Evolutionary conservation across 2,888 invertebrate species (phyloP).

Genomic region (Tinea semifulvella): DNA sequence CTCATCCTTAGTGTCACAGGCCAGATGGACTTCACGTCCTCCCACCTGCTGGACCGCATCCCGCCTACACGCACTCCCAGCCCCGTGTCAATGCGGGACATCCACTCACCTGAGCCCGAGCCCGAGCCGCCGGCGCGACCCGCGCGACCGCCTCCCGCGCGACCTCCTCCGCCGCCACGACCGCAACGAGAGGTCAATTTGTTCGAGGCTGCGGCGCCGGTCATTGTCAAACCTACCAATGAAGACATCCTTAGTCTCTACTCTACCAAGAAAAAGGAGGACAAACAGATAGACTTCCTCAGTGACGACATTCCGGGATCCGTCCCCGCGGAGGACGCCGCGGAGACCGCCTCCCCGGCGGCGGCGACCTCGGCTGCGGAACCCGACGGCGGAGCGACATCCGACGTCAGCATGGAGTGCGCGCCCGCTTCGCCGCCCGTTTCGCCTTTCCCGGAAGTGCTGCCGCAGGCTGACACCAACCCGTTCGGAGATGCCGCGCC

Average conservation of each 20-base stretch:
- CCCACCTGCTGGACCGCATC: conserved; percentile 81
- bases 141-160: conserved; percentile 53
- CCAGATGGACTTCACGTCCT: conserved; percentile 88
- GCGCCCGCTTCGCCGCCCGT: not conserved
- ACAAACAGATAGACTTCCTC: conserved; percentile 63
- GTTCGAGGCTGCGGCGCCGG: conserved; percentile 66
- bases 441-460: not conserved
- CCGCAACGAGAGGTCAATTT: conserved; percentile 57
- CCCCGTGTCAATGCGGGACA: conserved; percentile 82
- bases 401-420: not conserved
- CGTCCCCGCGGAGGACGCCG: conserved; percentile 18
- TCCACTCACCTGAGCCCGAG: conserved; percentile 87
- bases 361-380: too few species aligned
- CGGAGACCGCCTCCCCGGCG: not conserved
- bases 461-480: not conserved
- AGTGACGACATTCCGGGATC: conserved; percentile 64
- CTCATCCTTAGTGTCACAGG: conserved; percentile 86
- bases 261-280: conserved; percentile 44
- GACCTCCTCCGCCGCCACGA: conserved; percentile 35
- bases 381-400: not conserved
- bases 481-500: not conserved
- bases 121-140: conserved; percentile 59
- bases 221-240: conserved; percentile 58
- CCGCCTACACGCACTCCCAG: conserved; percentile 88
- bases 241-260: conserved; percentile 70